A percentile compares a stretch with the other conserved stretches of the same genome.
Evolutionary conservation across 2,888 invertebrate genomes (phyloP).

Genomic region (Heliothis peltigera): DNA sequence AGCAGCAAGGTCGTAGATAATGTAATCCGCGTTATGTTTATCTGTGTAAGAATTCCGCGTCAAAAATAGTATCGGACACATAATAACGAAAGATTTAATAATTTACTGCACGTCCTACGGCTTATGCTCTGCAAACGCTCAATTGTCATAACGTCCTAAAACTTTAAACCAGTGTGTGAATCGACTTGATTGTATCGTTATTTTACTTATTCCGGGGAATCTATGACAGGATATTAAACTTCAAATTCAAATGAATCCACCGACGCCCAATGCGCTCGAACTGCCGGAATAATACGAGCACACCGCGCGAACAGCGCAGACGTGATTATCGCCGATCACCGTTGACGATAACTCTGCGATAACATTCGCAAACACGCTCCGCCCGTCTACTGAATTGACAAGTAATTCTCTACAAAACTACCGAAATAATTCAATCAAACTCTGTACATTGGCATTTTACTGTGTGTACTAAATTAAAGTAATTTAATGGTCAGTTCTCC

Average conservation of each 20-base stretch:
- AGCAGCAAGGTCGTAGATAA: constrained; percentile 57
- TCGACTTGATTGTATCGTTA: too few species aligned
- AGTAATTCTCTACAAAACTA: constrained; percentile 1
- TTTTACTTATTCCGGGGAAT: too few species aligned
- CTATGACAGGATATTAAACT: too few species aligned
- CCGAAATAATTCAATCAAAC: constrained; percentile 3
- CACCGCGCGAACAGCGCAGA: constrained; percentile 5
- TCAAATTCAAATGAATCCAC: too few species aligned
- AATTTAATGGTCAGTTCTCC: too few species aligned
- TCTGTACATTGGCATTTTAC: not conserved
- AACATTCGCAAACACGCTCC: constrained; percentile 10
- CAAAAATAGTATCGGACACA: constrained; percentile 38
- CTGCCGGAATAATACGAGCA: too few species aligned
- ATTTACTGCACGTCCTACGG: constrained; percentile 13
- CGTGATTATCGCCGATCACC: constrained; percentile 36
- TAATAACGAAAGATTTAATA: constrained; percentile 43
- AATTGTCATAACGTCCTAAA: too few species aligned
- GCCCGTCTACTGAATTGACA: constrained; percentile 5
- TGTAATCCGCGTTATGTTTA: constrained; percentile 41
- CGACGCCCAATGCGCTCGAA: too few species aligned
- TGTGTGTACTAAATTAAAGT: not conserved
- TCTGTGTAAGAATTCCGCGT: constrained; percentile 47
- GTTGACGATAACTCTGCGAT: constrained; percentile 36
- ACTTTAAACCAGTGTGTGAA: too few species aligned
- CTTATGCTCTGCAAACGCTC: too few species aligned